Percentiles rank a stretch among this genome's conserved stretches.
These are phyloP conservation scores for Epinephelus fuscoguttatus DNA, from an alignment of 2,113 vertebrate genomes.

Conservation along the genomic window DNA sequence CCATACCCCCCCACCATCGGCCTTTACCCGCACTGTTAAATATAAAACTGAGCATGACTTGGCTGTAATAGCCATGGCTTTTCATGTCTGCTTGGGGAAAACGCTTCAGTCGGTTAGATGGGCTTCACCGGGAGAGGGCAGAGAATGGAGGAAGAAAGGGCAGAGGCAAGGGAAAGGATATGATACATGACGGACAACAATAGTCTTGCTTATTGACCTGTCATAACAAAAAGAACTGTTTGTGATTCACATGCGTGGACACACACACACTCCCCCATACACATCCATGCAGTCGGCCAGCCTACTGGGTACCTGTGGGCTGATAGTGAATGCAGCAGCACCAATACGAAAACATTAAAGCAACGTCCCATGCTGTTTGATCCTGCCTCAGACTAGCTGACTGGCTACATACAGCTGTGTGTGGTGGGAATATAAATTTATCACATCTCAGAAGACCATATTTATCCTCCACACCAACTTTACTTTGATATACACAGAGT, in stretches of 20 bases:
- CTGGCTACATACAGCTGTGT: slow-evolving; percentile 44
- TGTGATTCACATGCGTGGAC: slow-evolving; percentile 20
- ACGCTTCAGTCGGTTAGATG: slow-evolving; percentile 61
- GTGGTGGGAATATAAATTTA: slow-evolving; percentile 65
- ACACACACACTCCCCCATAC: not conserved
- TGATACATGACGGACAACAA: slow-evolving; percentile 13
- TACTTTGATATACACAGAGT: slow-evolving; percentile 4
- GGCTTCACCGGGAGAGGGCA: slow-evolving; percentile 49
- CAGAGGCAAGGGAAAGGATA: not conserved
- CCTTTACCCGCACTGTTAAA: slow-evolving; percentile 79
- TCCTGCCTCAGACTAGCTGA: slow-evolving; percentile 54
- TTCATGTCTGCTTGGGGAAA: slow-evolving; percentile 62
- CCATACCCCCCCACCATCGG: slow-evolving; percentile 49
- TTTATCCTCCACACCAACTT: slow-evolving; percentile 35
- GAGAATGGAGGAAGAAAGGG: slow-evolving; percentile 34
- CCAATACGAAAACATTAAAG: slow-evolving; percentile 66
- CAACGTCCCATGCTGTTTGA: slow-evolving; percentile 65
- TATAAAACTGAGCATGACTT: slow-evolving; percentile 82
- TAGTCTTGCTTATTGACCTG: slow-evolving; percentile 26
- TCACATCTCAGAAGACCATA: slow-evolving; percentile 31
- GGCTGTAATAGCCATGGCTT: slow-evolving; percentile 73
- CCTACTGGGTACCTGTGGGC: slow-evolving; percentile 19
- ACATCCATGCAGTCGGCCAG: not conserved
- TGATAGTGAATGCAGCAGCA: slow-evolving; percentile 50
- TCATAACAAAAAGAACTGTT: slow-evolving; percentile 32